phyloP scores from a whole-genome alignment of 1,140 invertebrate species.

The Nasonia vitripennis region DNA sequence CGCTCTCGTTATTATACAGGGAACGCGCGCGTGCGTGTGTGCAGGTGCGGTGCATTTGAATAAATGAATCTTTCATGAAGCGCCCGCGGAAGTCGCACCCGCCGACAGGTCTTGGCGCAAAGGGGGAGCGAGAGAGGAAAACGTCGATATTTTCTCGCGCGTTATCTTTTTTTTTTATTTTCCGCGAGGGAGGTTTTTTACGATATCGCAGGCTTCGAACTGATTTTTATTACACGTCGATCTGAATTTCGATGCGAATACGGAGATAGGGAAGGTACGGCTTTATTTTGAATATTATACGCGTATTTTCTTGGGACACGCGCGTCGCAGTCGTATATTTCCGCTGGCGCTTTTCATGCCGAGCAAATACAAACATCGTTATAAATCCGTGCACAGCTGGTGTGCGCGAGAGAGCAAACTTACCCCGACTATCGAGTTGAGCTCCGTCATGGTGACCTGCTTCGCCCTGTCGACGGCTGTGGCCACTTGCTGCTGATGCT shows the following conservation, averaged over 20 bases:
- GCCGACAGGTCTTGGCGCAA: neutral
- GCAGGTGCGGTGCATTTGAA: conserved; percentile 35
- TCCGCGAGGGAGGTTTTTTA: neutral
- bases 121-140: neutral
- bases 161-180: neutral
- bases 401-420: conserved; percentile 68
- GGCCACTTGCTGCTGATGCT: conserved; percentile 96
- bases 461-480: conserved; percentile 95
- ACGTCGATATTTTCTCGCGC: conserved; percentile 22
- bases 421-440: conserved; percentile 92
- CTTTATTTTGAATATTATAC: neutral
- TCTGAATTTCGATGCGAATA: neutral
- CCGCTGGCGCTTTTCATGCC: neutral
- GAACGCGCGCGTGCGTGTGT: neutral
- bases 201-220: neutral
- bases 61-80: conserved; percentile 53
- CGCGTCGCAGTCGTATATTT: neutral
- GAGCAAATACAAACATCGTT: neutral
- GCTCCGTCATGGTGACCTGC: conserved; percentile 95
- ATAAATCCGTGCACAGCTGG: neutral
- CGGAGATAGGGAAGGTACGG: neutral
- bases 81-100: conserved; percentile 24
- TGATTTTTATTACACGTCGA: neutral
- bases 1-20: neutral
- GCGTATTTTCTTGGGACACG: neutral